These are phyloP conservation scores for Hozukius guyotensis DNA, from an alignment of 2,797 vertebrate genomes.

Conservation along the genomic window DNA sequence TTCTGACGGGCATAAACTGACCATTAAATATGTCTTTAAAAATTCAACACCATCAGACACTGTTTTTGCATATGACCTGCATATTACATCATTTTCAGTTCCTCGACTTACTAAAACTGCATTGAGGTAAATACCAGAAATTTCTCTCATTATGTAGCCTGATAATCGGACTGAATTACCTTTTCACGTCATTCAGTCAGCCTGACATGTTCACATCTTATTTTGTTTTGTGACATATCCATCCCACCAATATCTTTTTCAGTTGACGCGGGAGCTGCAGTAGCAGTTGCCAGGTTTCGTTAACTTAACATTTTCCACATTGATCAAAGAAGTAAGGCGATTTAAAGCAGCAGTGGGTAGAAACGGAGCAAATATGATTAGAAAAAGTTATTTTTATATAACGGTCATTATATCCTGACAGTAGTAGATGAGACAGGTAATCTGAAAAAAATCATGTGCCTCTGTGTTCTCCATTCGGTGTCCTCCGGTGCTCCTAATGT, in stretches of 20 bases:
- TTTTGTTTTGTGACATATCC: not conserved
- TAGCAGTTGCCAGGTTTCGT: not conserved
- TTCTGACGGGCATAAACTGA: not conserved
- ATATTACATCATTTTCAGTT: not conserved
- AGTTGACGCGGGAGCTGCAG: not conserved
- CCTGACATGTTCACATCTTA: not conserved
- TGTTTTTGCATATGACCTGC: not conserved
- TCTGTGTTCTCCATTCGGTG: no score
- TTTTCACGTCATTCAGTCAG: not conserved
- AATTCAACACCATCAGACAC: not conserved
- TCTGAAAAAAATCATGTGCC: no score
- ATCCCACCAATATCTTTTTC: not conserved
- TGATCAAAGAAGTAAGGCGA: no score
- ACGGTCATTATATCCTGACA: no score
- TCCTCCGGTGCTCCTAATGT: no score
- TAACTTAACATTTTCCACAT: not conserved
- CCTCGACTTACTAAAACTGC: not conserved
- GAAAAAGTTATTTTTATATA: no score
- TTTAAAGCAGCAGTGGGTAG: not conserved
- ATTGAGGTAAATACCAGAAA: not conserved
- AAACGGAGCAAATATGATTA: no score
- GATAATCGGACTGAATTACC: not conserved
- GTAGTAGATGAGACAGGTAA: no score
- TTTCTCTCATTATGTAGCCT: not conserved
- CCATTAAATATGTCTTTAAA: not conserved